Base-by-base conservation (phyloP, 35 echinoderm and acorn worm species). In the Ophiothrix spiculata region DNA sequence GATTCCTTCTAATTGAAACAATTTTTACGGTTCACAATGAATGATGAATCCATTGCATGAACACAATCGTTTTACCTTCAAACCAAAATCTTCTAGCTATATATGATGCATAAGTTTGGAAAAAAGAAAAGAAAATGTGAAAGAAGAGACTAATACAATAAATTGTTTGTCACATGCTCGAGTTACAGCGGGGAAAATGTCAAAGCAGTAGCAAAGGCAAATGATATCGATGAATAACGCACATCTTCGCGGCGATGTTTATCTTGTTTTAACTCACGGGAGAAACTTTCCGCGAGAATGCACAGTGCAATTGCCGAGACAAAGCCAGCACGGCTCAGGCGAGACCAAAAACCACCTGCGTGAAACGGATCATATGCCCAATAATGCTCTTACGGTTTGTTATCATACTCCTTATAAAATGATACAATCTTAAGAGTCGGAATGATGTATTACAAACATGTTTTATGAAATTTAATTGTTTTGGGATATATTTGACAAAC, bases 261-360 rank as follows among this genome's bases (percentile, higher is more conserved):
- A 69, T 69, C 60, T 69, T 69, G 60, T 69, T 69, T 69, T 69
- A 69, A 69, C 60, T 69, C 60, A 69, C 60, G 60, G 60, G 60
- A 69, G 60, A 69, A 69, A 69, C 60, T 69, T 69, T 69, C 60
- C 60, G 60, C 60, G 60, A 69, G 60, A 69, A 25, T 69, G 60
- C 60, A 69, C 60, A 69, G 60, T 69, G 17, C 60, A 69, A 69
- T 69, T 69, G 60, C 60, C 60, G 60, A 69, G 60, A 69, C 23
- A 69, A 69, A 69, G 60, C 60, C 60, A n/a, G 25, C 29, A 28
- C 60, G 60, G 60, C 60, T 69, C 60, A 69, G 60, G 60, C 60
- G 60, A 69, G 60, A 69, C 60, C 60, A 28, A 69, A 49, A 69
- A 69, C 60, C 60, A 69, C 60, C 60, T 69, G 60, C 60, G 10